Base-by-base conservation (phyloP, 2,888 invertebrate species). In the Smittia sp. region DNA sequence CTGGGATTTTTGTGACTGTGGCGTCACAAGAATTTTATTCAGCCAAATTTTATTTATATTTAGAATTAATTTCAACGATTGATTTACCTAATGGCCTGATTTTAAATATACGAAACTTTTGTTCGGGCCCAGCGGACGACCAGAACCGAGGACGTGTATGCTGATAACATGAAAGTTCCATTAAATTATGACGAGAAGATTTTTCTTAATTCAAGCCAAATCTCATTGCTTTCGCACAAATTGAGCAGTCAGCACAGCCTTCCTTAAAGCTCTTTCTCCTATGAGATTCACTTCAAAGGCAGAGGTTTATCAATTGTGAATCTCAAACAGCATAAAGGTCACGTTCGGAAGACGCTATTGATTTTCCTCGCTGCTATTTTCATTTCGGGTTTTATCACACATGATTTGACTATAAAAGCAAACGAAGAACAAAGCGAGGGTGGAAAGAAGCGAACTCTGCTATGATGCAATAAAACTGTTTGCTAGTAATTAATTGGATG, bases 401-500 rank as follows among this genome's bases (percentile, higher is more conserved):
- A 46, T 46, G 46, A 46, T 46, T 46, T 46, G 46, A 11, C 46
- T 46, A 46, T 46, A 46, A 46, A 46, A 46, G 46, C 11, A 11
- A 46, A 46, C 46, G n/a, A 46, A 11, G 11, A 1, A 13, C 11
- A 46, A 11, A 46, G 46, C 4, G 46, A 46, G 11, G 9, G n/a
- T 2, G 11, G 46, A 46, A 15, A 46, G 15, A n/a, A 46, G 46
- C 46, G n/a, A 46, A 46, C n/a, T n/a, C 15, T 11, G 11, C 15
- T 46, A 46, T n/a, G 15, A 46, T 58, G 52, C 52, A 52, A 52
- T 52, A 52, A 52, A 52, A 52, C 9, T 22, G 58, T 58, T 58
- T 46, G 58, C 9, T 58, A 6, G 58, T 58, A 58, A 58, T 58
- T 58, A 58, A 58, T 58, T 58, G 58, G 58, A 20, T 20, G 58